These are phyloP conservation scores for Melopsittacus undulatus DNA, from an alignment of 2,797 vertebrate species.

Conservation along the genomic window DNA sequence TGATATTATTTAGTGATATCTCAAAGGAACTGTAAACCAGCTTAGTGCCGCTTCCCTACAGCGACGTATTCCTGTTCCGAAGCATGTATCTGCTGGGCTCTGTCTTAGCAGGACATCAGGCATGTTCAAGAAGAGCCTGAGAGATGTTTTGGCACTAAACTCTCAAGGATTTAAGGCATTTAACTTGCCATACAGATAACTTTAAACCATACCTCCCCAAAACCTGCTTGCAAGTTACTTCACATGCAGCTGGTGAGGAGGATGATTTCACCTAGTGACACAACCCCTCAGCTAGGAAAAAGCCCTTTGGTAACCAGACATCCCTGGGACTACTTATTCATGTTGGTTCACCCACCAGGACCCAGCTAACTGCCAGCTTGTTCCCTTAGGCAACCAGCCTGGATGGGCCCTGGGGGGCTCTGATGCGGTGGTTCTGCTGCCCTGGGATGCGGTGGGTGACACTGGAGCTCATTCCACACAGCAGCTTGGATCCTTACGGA, in stretches of 20 bases:
- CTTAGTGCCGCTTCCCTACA: background rate
- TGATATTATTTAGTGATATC: background rate
- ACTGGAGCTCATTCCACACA: background rate
- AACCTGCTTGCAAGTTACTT: background rate
- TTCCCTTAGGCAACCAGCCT: background rate
- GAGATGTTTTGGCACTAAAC: background rate
- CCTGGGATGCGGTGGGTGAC: background rate
- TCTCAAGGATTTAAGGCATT: background rate
- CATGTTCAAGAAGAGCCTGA: background rate
- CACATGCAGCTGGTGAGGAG: background rate
- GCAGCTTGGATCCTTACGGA: fast-evolving
- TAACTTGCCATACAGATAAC: background rate
- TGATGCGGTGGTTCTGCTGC: fast-evolving
- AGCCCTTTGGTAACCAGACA: background rate
- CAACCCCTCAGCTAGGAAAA: background rate
- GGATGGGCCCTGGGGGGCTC: background rate
- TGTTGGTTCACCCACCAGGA: fast-evolving
- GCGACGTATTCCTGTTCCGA: background rate
- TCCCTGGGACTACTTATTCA: background rate
- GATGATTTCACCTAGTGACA: background rate
- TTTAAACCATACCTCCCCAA: background rate
- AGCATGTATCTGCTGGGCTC: background rate
- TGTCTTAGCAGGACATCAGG: background rate
- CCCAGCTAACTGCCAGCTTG: background rate
- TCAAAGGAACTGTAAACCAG: background rate